phyloP scores from a whole-genome alignment of 2,113 vertebrate genomes.

The Phalacrocorax carbo region DNA sequence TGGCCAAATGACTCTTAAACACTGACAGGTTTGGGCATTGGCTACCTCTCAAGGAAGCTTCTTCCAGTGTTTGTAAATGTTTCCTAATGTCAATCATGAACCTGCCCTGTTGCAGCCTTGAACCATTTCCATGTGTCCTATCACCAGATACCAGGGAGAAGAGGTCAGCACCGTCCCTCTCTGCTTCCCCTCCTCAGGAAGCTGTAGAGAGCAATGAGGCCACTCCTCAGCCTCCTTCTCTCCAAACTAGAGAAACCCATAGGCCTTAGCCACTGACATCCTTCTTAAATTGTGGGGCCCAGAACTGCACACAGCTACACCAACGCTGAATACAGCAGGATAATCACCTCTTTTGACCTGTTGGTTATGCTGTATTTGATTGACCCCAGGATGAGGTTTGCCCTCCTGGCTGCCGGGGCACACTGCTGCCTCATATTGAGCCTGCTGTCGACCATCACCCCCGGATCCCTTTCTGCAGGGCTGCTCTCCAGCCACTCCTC shows the following conservation, averaged over 20 bases:
- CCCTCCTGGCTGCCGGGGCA: too few relatives aligned
- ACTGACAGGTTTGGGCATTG: neutral
- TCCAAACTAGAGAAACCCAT: too few relatives aligned
- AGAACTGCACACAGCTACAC: neutral
- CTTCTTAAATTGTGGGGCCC: neutral
- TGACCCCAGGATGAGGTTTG: neutral
- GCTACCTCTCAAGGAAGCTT: neutral
- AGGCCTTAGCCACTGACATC: too few relatives aligned
- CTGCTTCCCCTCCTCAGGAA: neutral
- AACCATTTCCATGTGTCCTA: neutral
- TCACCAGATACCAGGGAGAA: too few relatives aligned
- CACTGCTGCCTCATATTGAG: neutral
- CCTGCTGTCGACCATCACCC: neutral
- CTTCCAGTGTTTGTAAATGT: neutral
- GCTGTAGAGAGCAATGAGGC: too few relatives aligned
- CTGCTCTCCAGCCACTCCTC: neutral
- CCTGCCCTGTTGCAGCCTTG: neutral
- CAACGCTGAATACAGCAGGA: neutral
- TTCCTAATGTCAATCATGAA: neutral
- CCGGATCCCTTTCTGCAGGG: neutral
- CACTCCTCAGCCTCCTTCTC: too few relatives aligned
- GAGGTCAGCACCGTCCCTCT: neutral
- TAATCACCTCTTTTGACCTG: neutral
- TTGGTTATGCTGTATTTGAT: neutral
- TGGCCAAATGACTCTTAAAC: neutral